Base-by-base conservation (phyloP, 2,113 vertebrate genomes). In the Hylia prasina region DNA sequence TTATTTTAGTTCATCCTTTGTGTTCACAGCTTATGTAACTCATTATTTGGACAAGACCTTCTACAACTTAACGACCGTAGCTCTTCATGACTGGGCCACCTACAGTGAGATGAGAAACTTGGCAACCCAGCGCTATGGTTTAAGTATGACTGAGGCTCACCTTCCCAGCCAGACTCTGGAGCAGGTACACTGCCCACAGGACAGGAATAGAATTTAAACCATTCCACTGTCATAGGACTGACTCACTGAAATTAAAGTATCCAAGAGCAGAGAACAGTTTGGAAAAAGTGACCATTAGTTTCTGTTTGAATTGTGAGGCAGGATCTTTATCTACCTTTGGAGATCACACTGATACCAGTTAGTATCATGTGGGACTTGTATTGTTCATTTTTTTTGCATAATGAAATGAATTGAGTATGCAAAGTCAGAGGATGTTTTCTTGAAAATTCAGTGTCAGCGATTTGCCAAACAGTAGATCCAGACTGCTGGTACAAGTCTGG, bases 51-150 rank as follows among this genome's bases (percentile, higher is more conserved):
- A 99, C 92, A 99, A 99, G 98, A 99, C 99, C 2, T 99, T 99
- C 98, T 99, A 99, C 97, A 99, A 99, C 94, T 97, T 99, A 80
- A 99, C 99, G 0, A 99, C 99, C 0, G 99, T 99, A 37, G 99
- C 99, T 88, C 98, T 99, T 80, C 99, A 99, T 24, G 99, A 99
- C 96, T 99, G 99, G 99, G 99, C 99, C 95, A 99, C 99, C 23
- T 99, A 99, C 94, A 99, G 99, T 39, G 99, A 99, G 97, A 99
- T 99, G 99, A 99, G 99, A 77, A 99, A 99, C 95, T 97, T 99
- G 20, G 99, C 99, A 40, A 99, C 98, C 5, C 99, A 99, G 57
- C 99, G 99, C 72, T 99, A 99, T 16, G 99, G 99, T 33, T 98
- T 99, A 27, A 97, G 96, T 4, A 99, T 99, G 99, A 99, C 99